Conservation (phyloP, 2,113 vertebrate genomes). For the Columba livia region DNA sequence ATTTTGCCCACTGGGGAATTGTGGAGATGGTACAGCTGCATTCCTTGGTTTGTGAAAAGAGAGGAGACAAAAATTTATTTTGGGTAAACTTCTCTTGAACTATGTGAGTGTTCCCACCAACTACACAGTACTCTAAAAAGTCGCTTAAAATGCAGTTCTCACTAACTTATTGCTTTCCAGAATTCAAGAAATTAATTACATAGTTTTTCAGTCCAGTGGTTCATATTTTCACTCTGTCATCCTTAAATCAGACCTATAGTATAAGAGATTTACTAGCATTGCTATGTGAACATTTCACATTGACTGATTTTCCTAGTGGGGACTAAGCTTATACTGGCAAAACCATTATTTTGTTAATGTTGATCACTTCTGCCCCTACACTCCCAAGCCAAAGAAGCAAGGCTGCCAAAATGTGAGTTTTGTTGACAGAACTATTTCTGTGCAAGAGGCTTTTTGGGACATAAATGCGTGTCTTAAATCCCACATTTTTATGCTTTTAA, state of each 20-base stretch:
- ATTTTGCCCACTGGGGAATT: background rate
- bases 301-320: background rate
- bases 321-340: background rate
- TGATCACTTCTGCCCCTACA: background rate
- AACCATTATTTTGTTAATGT: background rate
- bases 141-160: background rate
- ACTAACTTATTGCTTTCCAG: background rate
- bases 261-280: background rate
- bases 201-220: background rate
- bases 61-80: background rate
- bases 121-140: background rate
- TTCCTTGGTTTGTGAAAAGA: background rate
- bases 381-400: background rate
- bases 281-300: background rate
- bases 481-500: background rate
- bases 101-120: background rate
- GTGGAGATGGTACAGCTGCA: background rate
- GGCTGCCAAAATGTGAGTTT: background rate
- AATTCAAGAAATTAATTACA: background rate
- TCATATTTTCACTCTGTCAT: background rate
- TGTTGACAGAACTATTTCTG: background rate
- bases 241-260: background rate
- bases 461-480: accelerated
- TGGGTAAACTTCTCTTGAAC: background rate
- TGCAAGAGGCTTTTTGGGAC: background rate